Base-by-base conservation (phyloP, 2,888 invertebrate genomes). In the Drosophila paucipuncta region DNA sequence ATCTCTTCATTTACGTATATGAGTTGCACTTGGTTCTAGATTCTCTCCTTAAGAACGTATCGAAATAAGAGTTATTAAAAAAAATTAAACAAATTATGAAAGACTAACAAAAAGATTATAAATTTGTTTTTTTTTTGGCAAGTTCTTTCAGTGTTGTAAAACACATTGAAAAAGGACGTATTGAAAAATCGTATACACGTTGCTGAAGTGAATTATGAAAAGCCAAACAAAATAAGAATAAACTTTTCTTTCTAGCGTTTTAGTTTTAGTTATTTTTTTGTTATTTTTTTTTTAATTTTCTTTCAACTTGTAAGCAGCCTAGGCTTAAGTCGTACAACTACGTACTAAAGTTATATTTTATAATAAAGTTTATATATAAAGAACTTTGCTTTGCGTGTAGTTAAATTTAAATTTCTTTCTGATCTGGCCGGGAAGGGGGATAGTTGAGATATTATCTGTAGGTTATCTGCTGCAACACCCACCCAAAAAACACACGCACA, bases 181-280 rank as follows among this genome's bases (percentile, higher is more conserved):
- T 88, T 83, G 78, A 85, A 90, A 86, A 86, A 90, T 89, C 86
- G 89, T 89, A 87, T 90, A 87, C 87, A 80, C 80, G 85, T 90
- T 85, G 78, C 78, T 75, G 78, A 74, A 78, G 77, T 83, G 73
- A 80, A 73, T 64, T 69, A 69, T 71, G 67, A 80, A 83, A 89
- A 76, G 60, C 78, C 58, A 68, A 69, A 73, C 63, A 69, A 80
- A 72, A 78, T 60, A 53, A 60, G 63, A 77, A 82, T 68, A 49
- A 78, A 78, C 63, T 69, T 69, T 74, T 74, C 62, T 61, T 57
- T 57, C 55, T 66, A 72, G 62, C 62, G 41, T 68, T 60, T 43
- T 52, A 39, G 2, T 33, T 31, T 16, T 47, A 22, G 35, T 49
- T 63, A 49, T 18, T 55, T 55, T 33, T 52, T 64, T 35, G 18